A percentile compares a stretch with the other conserved stretches of the same genome.
Conservation (phyloP, 2,888 invertebrate genomes). For the Apamea sordens region DNA sequence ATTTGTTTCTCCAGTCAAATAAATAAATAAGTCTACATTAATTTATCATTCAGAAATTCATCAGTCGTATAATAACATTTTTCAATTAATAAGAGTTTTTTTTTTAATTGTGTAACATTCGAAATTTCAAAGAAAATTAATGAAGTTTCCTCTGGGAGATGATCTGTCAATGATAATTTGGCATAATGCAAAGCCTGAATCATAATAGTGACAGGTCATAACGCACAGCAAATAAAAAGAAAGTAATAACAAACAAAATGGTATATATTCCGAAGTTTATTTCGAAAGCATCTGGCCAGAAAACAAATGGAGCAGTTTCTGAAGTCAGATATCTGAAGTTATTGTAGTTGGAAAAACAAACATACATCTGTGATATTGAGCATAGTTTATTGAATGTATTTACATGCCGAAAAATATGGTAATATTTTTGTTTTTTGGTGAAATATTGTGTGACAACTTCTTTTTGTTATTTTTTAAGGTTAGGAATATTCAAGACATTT, state of each 20-base stretch:
- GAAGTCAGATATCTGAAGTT: constrained; percentile 57
- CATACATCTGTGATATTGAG: constrained; percentile 59
- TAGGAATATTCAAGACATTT: background rate
- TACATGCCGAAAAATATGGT: constrained; percentile 44
- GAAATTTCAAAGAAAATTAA: too few relatives aligned
- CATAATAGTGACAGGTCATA: background rate
- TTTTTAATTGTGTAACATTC: too few relatives aligned
- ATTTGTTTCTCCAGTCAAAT: too few relatives aligned
- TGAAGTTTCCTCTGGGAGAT: background rate
- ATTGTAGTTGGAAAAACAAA: constrained; percentile 65
- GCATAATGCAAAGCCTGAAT: background rate
- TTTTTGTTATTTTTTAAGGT: background rate
- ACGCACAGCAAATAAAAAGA: constrained; percentile 22
- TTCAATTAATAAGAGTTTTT: too few relatives aligned
- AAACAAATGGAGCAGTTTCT: constrained; percentile 56
- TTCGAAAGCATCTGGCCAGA: constrained; percentile 62
- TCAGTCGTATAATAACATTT: too few relatives aligned
- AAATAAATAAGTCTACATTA: too few relatives aligned
- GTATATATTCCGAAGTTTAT: constrained; percentile 58
- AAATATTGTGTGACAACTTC: constrained; percentile 3
- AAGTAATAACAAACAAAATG: constrained; percentile 60
- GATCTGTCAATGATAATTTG: background rate
- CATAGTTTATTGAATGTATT: constrained; percentile 64
- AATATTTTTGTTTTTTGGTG: constrained; percentile 4
- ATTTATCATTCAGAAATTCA: too few relatives aligned